Base-by-base conservation (phyloP, 2,113 vertebrate genomes). In the Seriola dumerili region DNA sequence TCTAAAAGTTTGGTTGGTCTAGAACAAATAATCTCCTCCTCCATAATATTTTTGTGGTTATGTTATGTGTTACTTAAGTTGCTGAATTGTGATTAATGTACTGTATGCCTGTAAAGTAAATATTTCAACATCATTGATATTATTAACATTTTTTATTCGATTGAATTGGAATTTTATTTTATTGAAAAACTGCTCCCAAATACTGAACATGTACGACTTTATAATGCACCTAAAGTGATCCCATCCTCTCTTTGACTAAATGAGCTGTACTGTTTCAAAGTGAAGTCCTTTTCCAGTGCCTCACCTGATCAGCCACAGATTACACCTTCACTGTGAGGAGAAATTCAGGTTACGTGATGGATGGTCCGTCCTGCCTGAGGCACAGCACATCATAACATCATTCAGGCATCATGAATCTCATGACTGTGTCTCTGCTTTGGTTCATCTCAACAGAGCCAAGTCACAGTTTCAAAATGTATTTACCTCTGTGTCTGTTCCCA, bases 321-420 rank as follows among this genome's bases (percentile, higher is more conserved):
- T 77, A 64, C 59, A 52, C 42, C 16, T 44, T 63, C 10, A 63
- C 61, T 46, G 50, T 21, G 32, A 76, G 21, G 59, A 52, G 52
- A 65, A 67, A 29, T 42, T 58, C 10, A 38, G 62, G 72, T 85
- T 80, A 59, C 71, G 80, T 80, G 65, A 80, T 48, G 78, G 50
- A 72, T 13, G 50, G 48, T 8, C 64, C 16, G 2, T 38, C 21
- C 65, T 25, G 42, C 54, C 23, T 23, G 11, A 72, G 48, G 36
- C 68, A 36, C 71, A 61, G 55, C 79, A 10, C 55, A 61, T 8
- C 58, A 13, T 85, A 76, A 14, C 83, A 76, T 85, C 83, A 85
- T 44, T 36, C 72, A 85, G 13, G 8, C 50, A 42, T 16, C 68
- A 67, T 16, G 14, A 5, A 52, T 61, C 65, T 11, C 10, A 17